Conservation (phyloP, 1,140 invertebrate species). For the Bombus huntii region DNA sequence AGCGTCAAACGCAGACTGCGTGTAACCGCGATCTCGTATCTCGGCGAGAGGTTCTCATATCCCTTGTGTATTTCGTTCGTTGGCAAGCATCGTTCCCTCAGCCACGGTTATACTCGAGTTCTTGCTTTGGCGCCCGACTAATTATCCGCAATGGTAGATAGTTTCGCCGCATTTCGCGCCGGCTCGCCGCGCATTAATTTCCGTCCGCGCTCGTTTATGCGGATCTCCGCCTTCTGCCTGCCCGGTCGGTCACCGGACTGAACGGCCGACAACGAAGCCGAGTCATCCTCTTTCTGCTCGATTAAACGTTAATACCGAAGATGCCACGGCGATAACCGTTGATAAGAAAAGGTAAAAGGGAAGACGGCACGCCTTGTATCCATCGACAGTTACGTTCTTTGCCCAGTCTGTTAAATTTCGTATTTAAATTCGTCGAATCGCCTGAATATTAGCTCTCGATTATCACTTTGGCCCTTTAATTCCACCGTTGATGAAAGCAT, state of each 20-base stretch:
- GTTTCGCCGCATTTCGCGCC: slow-evolving; percentile 66
- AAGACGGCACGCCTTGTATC: not conserved
- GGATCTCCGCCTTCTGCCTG: slow-evolving; percentile 56
- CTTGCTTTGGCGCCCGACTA: slow-evolving; percentile 66
- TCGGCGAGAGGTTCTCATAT: not conserved
- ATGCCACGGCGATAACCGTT: slow-evolving; percentile 34
- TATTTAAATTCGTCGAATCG: not conserved
- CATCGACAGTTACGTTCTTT: not conserved
- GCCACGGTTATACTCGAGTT: slow-evolving; percentile 26
- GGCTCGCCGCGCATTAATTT: slow-evolving; percentile 64
- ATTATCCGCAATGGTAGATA: slow-evolving; percentile 68
- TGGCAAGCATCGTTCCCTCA: slow-evolving; percentile 21
- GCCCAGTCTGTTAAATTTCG: not conserved
- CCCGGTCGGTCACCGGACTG: slow-evolving; percentile 48
- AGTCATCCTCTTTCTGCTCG: slow-evolving; percentile 38
- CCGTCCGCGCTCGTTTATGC: slow-evolving; percentile 62
- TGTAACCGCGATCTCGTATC: slow-evolving; percentile 48
- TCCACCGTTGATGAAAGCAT: not conserved
- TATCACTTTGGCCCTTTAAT: not conserved
- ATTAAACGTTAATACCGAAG: slow-evolving; percentile 57
- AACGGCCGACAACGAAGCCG: slow-evolving; percentile 21
- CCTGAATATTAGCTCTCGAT: slow-evolving; percentile 2
- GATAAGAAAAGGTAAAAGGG: slow-evolving; percentile 28
- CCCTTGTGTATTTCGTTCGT: slow-evolving; percentile 29
- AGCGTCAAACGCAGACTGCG: slow-evolving; percentile 36